These are phyloP conservation scores for Verasper variegatus DNA, from an alignment of 2,113 vertebrate genomes.

Conservation along the genomic window DNA sequence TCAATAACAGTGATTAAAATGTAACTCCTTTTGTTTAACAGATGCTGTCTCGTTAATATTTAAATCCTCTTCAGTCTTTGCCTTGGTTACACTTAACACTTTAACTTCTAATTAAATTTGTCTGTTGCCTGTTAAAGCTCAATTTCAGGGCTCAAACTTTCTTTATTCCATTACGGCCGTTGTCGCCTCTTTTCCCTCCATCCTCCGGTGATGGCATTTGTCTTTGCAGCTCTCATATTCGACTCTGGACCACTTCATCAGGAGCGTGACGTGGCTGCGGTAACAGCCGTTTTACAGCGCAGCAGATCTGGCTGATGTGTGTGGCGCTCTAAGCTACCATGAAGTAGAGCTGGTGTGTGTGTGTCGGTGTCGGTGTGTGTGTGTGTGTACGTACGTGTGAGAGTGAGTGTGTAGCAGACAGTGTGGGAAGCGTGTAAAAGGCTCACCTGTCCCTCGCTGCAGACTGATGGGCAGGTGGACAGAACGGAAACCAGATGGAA, in stretches of 20 bases:
- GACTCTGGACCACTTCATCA: slow-evolving; percentile 72
- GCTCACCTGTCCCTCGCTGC: slow-evolving; percentile 71
- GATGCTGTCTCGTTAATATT: not conserved
- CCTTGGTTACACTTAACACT: not conserved
- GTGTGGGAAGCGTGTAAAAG: slow-evolving; percentile 69
- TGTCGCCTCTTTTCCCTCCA: not conserved
- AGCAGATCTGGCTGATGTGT: slow-evolving; percentile 65
- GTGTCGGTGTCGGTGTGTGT: not conserved
- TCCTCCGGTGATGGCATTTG: slow-evolving; percentile 18
- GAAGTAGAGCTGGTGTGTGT: slow-evolving; percentile 40
- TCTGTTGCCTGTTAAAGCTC: not conserved
- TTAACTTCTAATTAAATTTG: not conserved
- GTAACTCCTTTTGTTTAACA: not conserved
- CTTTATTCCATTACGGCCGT: not conserved
- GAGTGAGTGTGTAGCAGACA: slow-evolving; percentile 22
- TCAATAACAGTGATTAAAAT: not conserved
- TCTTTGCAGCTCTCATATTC: slow-evolving; percentile 30
- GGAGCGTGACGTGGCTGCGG: slow-evolving; percentile 47
- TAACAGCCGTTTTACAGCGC: slow-evolving; percentile 71
- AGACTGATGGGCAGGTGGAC: slow-evolving; percentile 75
- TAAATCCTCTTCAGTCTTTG: not conserved
- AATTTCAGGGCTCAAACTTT: not conserved
- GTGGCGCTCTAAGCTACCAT: slow-evolving; percentile 62
- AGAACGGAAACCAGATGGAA: slow-evolving; percentile 70
- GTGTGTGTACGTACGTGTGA: not conserved